Base-by-base conservation (phyloP, 2,888 invertebrate species). In the Acheta domesticus region DNA sequence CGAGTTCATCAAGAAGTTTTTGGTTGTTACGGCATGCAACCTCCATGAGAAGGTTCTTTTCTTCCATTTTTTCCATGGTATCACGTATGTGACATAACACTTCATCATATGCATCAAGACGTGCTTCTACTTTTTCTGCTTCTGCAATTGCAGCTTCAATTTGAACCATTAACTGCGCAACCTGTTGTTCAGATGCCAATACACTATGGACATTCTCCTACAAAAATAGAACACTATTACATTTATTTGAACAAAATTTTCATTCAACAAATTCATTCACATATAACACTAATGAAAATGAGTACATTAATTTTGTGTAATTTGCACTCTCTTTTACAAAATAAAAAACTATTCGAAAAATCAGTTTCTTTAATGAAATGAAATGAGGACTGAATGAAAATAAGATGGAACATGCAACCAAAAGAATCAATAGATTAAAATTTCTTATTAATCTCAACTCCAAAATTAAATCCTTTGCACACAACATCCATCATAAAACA, bases 151-250 rank as follows among this genome's bases (percentile, higher is more conserved):
- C 95, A 80, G 90, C 90, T 85, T 95, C 94, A 80, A 96, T 89
- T 86, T 94, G 92, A 80, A 91, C 86, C 89, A 92, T 91, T 80
- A 92, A 85, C 78, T 89, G 89, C 83, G 93, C 91, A 88, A 97
- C 93, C 84, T 91, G 90, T 73, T 91, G 91, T 86, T 97, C 96
- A 2, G 96, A 96, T n/a, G 94, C 94, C 88, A 97, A 89, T 78
- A 97, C 95, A 84, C 94, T 95, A 86, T 96, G 94, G 81, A 97
- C 94, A 87, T 97, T 97, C 85, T 95, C 95, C 90, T 92, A 81
- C n/a, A 83, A 82, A 78, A 83, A 82, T 78, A 82, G 36, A 80
- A 75, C 48, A 4, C 74, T 77, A 21, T 36, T 78, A 79, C 79
- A 36, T 36, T 36, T 36, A 36, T 49, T 74, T n/a, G 75, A 36